phyloP scores from a whole-genome alignment of 2,888 invertebrate genomes.

The Atrina japonica region DNA sequence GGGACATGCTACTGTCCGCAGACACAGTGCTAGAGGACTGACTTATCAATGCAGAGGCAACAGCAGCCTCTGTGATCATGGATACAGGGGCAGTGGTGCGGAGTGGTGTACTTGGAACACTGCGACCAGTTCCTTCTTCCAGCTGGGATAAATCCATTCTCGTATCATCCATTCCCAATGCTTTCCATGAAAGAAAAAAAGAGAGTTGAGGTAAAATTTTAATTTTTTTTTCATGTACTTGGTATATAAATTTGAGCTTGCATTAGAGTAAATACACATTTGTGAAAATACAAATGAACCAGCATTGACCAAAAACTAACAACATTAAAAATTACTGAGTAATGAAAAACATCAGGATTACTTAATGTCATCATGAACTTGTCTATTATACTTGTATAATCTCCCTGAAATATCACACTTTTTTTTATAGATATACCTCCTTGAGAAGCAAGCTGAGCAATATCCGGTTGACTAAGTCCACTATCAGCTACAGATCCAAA shows the following conservation, averaged over 20 bases:
- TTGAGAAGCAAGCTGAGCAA: constrained; percentile 83
- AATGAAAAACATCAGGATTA: too few species aligned
- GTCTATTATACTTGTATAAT: too few species aligned
- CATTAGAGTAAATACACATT: too few species aligned
- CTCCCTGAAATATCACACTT: too few species aligned
- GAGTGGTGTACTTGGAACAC: constrained; percentile 85
- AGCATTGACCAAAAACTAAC: too few species aligned
- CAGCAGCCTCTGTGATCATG: constrained; percentile 20
- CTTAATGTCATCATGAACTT: too few species aligned
- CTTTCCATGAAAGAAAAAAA: too few species aligned
- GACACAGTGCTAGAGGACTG: constrained; percentile 10
- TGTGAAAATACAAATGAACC: too few species aligned
- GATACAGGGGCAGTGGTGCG: constrained; percentile 55
- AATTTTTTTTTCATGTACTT: too few species aligned
- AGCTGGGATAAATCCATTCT: constrained; percentile 87
- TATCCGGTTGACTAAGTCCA: constrained; percentile 79
- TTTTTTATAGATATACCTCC: constrained; percentile 81
- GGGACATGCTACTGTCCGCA: constrained; percentile 1
- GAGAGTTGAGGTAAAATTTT: too few species aligned
- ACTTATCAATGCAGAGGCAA: constrained; percentile 21
- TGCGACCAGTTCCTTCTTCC: constrained; percentile 85
- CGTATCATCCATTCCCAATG: constrained; percentile 86
- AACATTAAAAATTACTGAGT: too few species aligned
- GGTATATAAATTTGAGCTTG: too few species aligned
- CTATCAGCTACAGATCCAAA: constrained; percentile 75